Percentiles rank a stretch among this genome's conserved stretches.
These are phyloP conservation scores for Sphaerodactylus townsendi DNA, from an alignment of 2,113 vertebrate species.

Conservation along the genomic window DNA sequence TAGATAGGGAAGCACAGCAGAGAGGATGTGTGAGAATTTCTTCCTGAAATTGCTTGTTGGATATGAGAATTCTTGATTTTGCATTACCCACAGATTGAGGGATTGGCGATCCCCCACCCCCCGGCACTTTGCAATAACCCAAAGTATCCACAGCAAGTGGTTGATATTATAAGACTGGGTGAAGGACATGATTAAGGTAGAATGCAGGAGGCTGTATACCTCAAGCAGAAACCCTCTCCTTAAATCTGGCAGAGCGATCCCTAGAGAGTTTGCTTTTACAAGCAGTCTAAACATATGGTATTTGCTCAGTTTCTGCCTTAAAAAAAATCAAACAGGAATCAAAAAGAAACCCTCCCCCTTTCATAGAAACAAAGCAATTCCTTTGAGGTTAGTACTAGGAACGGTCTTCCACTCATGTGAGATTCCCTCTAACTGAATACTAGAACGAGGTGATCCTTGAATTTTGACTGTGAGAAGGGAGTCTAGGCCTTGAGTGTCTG, in stretches of 20 bases:
- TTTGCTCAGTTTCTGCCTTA: conserved; percentile 54
- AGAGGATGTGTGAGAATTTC: background rate
- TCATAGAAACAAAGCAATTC: conserved; percentile 71
- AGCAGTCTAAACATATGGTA: conserved; percentile 51
- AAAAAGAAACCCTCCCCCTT: conserved; percentile 65
- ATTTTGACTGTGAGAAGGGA: background rate
- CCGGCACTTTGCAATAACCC: conserved; percentile 11
- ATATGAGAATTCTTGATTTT: background rate
- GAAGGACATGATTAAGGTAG: conserved; percentile 30
- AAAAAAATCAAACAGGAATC: conserved; percentile 54
- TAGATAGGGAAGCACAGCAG: background rate
- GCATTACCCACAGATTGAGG: background rate
- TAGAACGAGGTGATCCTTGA: conserved; percentile 70
- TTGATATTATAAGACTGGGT: conserved; percentile 1
- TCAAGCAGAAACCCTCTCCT: conserved; percentile 8
- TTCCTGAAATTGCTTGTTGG: fast-evolving
- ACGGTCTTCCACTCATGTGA: background rate
- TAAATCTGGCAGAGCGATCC: conserved; percentile 54
- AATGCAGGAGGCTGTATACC: conserved; percentile 21
- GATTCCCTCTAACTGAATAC: conserved; percentile 74
- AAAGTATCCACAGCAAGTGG: conserved; percentile 35
- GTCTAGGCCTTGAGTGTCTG: background rate
- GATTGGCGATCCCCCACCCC: background rate
- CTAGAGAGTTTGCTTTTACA: conserved; percentile 43
- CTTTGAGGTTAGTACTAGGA: conserved; percentile 66